Conservation (phyloP, 2,888 invertebrate species). For the Micoletzkya japonica region DNA sequence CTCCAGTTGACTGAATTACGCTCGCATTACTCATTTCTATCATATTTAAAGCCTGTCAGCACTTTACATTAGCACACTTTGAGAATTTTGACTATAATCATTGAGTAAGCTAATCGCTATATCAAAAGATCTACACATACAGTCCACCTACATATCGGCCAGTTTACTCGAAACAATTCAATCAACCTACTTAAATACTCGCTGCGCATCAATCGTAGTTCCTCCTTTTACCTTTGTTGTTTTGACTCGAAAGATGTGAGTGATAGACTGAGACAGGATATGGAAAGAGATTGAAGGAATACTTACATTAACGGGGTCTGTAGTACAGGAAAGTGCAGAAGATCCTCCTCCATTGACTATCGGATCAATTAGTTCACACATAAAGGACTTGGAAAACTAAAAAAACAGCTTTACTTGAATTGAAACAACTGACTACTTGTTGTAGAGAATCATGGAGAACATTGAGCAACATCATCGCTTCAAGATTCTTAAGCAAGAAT, state of each 20-base stretch:
- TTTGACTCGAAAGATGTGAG: constrained; percentile 19
- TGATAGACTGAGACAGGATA: not conserved
- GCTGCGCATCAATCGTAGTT: constrained; percentile 1
- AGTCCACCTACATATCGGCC: too few relatives aligned
- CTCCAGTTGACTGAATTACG: constrained; percentile 17
- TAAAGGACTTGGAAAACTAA: not conserved
- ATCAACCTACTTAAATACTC: constrained; percentile 5
- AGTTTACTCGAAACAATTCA: not conserved
- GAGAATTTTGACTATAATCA: too few relatives aligned
- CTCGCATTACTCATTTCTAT: too few relatives aligned
- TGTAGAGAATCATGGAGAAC: constrained; percentile 16
- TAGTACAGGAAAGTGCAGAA: not conserved
- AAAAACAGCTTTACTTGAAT: not conserved
- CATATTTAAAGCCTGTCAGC: too few relatives aligned
- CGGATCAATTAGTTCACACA: constrained; percentile 8
- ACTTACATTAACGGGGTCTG: constrained; percentile 12
- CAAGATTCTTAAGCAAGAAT: constrained; percentile 6
- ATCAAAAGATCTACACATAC: too few relatives aligned
- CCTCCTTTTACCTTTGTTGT: not conserved
- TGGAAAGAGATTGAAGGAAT: not conserved
- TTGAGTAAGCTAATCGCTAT: too few relatives aligned
- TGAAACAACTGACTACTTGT: not conserved
- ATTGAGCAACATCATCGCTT: constrained; percentile 11
- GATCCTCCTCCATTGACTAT: constrained; percentile 4
- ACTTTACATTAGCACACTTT: too few relatives aligned